Base-by-base conservation (phyloP, 2,113 vertebrate species). In the Hypomesus transpacificus region DNA sequence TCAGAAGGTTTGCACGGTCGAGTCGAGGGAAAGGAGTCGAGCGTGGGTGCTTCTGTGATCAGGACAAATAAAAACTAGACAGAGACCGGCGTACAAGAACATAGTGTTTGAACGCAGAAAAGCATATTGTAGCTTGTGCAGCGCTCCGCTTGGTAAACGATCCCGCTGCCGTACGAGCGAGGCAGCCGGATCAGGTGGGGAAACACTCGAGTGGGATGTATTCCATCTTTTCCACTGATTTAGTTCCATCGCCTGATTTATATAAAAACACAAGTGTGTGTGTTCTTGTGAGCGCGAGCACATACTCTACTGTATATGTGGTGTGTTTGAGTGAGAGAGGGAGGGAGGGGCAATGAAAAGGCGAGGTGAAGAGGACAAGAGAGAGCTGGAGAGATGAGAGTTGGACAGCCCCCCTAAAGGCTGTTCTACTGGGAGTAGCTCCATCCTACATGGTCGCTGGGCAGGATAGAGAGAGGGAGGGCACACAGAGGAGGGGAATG, bases 171-270 rank as follows among this genome's bases (percentile, higher is more conserved):
- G 6, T 34, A 46, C 39, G 59, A 20, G 71, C 11, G 69, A 46
- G 34, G 6, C 14, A 46, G 53, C 71, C 72, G 58, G 81, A 61
- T 69, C 68, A 80, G 79, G 75, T 73, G 75, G 53, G 77, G 66
- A 73, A 72, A 74, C 24, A 22, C 39, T 63, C 1, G 56, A 75
- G 80, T 75, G 77, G 26, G 66, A 68, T 76, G 17, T 34, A 31
- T 77, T 75, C 66, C 20, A 57, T 58, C 69, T 80, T 70, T 81
- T 71, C 64, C 62, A 54, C 75, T 73, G 74, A 75, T 80, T 69
- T 65, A 69, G 60, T 63, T 72, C 61, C 68, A 50, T 24, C 70
- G 28, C 26, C 72, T 56, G 70, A 70, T 66, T 66, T 65, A 3
- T 65, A 70, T 39, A 69, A 66, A 72, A 71, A 58, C 57, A 77